These are phyloP conservation scores for Helostoma temminkii DNA, from an alignment of 2,797 vertebrate species.

Conservation along the genomic window DNA sequence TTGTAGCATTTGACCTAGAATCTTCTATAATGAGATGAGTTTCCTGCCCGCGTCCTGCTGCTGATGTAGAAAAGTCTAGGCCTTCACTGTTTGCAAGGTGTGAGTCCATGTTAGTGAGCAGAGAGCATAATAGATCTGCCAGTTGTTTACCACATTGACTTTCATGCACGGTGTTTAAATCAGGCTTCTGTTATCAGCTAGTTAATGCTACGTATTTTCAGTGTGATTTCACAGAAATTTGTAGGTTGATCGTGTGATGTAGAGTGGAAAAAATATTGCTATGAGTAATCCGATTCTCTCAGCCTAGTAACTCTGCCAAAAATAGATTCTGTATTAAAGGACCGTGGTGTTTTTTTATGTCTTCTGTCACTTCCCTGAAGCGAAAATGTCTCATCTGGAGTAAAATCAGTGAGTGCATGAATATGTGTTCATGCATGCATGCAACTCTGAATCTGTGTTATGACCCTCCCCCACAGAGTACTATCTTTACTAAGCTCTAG, in stretches of 20 bases:
- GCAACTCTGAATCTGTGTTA: slow-evolving; percentile 53
- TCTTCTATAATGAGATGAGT: neutral
- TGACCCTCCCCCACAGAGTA: slow-evolving; percentile 66
- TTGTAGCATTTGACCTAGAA: neutral
- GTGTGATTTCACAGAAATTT: slow-evolving; percentile 15
- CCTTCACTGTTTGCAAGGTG: slow-evolving; percentile 43
- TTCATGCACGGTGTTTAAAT: neutral
- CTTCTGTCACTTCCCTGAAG: slow-evolving; percentile 77
- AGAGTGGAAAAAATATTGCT: slow-evolving; percentile 64
- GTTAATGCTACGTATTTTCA: neutral
- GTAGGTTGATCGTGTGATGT: slow-evolving; percentile 57
- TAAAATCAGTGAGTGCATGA: slow-evolving; percentile 67
- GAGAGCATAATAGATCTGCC: neutral
- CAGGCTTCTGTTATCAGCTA: neutral
- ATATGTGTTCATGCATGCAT: slow-evolving; percentile 77
- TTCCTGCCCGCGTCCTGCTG: neutral
- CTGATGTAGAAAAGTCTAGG: slow-evolving; percentile 44
- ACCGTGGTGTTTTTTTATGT: slow-evolving; percentile 55
- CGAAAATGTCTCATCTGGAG: slow-evolving; percentile 73
- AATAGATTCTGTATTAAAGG: slow-evolving; percentile 71
- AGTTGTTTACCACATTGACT: slow-evolving; percentile 4
- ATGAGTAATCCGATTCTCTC: slow-evolving; percentile 73
- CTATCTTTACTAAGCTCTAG: slow-evolving; percentile 63
- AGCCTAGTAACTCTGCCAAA: slow-evolving; percentile 75
- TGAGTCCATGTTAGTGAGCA: slow-evolving; percentile 39